Percentiles rank a stretch among this genome's conserved stretches.
These are phyloP conservation scores for Lasioglossum pauxillum DNA, from an alignment of 2,888 invertebrate genomes.

Conservation along the genomic window DNA sequence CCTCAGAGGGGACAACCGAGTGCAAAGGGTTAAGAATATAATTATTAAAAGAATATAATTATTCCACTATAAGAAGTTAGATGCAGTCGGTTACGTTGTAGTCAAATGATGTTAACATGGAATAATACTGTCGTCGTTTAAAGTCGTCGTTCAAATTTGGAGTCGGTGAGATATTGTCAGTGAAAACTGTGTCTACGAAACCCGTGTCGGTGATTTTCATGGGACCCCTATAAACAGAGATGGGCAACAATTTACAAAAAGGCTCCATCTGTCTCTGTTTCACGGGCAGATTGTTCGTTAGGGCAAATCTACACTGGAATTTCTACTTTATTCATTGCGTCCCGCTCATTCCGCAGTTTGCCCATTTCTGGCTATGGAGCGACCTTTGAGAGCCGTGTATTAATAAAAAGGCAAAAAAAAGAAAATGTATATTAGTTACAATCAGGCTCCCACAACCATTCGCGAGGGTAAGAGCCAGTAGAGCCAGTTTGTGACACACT, in stretches of 20 bases:
- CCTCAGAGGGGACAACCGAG: too few relatives aligned
- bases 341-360: background rate
- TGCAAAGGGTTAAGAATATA: too few relatives aligned
- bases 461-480: background rate
- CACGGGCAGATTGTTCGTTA: background rate
- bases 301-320: background rate
- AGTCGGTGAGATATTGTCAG: too few relatives aligned
- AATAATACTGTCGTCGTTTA: too few relatives aligned
- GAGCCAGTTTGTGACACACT: background rate
- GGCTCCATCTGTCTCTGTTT: background rate
- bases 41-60: too few relatives aligned
- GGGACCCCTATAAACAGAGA: constrained; percentile 8
- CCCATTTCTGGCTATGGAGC: background rate
- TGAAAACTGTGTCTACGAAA: too few relatives aligned
- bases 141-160: too few relatives aligned
- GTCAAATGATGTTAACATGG: too few relatives aligned
- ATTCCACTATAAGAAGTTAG: too few relatives aligned
- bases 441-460: background rate
- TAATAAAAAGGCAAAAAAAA: background rate
- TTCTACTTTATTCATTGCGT: background rate
- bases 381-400: background rate
- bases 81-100: too few relatives aligned
- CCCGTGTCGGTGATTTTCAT: too few relatives aligned
- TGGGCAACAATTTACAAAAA: background rate
- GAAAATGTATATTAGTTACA: too few relatives aligned